Percentiles rank a stretch among this genome's conserved stretches.
Conservation (phyloP, 1,140 invertebrate genomes). For the Berghia stephanieae region DNA sequence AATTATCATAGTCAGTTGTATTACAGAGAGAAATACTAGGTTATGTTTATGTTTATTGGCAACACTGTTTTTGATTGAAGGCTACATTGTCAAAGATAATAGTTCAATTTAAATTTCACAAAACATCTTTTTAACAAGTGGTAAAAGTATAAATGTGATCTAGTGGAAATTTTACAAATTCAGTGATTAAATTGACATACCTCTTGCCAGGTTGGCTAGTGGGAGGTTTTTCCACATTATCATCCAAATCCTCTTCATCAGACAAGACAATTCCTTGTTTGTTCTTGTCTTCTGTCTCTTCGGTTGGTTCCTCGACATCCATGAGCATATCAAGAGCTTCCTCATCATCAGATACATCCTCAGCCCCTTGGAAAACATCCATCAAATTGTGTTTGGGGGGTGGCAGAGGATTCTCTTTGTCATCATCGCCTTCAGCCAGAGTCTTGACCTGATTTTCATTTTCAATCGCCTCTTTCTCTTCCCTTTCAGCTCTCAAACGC, state of each 20-base stretch:
- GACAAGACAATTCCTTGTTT: slow-evolving; percentile 29
- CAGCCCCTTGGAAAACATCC: slow-evolving; percentile 35
- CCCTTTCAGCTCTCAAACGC: slow-evolving; percentile 26
- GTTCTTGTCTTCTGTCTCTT: slow-evolving; percentile 29
- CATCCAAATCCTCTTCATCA: slow-evolving; percentile 10
- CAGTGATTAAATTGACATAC: not conserved
- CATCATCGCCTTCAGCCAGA: slow-evolving; percentile 37
- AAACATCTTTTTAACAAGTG: not conserved
- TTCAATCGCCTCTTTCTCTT: slow-evolving; percentile 20
- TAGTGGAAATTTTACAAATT: not conserved
- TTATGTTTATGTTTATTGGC: no score
- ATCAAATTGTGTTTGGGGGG: slow-evolving; percentile 38
- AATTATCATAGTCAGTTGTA: no score
- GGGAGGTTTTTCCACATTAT: slow-evolving; percentile 15
- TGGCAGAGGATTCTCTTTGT: slow-evolving; percentile 34
- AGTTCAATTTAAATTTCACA: not conserved
- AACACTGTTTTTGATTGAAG: no score
- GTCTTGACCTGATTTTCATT: slow-evolving; percentile 25
- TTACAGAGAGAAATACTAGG: no score
- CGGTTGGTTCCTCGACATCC: slow-evolving; percentile 19
- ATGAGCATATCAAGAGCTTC: slow-evolving; percentile 28
- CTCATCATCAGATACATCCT: slow-evolving; percentile 34
- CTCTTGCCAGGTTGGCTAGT: slow-evolving; percentile 30
- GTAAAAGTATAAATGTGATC: not conserved
- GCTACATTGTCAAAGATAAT: no score